Base-by-base conservation (phyloP, 37 sponge, comb jelly and placozoan species). In the Spongilla lacustris region DNA sequence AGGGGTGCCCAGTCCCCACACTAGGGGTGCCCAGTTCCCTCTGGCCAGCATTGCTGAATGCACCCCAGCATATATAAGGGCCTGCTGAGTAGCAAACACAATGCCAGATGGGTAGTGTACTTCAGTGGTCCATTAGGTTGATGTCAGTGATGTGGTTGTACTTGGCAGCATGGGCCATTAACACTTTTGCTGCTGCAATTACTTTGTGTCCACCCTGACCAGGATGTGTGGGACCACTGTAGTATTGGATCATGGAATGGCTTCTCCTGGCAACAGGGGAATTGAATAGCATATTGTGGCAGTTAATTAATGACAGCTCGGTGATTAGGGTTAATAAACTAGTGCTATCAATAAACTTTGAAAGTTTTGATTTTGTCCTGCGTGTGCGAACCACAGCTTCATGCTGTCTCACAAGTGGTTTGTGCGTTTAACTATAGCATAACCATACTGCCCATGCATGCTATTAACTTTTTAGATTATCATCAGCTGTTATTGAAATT, bases 121-220 rank as follows among this genome's bases (percentile, higher is more conserved):
- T 85, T 89, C 95, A 97, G 79, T 97, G 92, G 80, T 95, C 98
- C 69, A 97, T 86, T 68, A 93, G 69, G 87, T 97, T 97, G 83
- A 91, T 87, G 48, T 95, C 94, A 9, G 96, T 95, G 76, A 81
- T 30, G 81, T 91, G 92, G 83, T 97, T 97, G 98, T 97, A 97
- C 69, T 97, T 95, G 17, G 92, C 93, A 13, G 94, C 75, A 25
- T 93, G 69, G 30, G 91, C 31, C 0, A 97, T 68, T 76, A 81
- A 91, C 0, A 83, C 96, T 79, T 97, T 95, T 34, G 93, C 90
- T 23, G 68, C 88, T 37, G 27, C 83, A 28, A 97, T 86, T 75
- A 76, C 36, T 58, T 93, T 76, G 25, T 93, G 71, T 22, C 83
- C 80, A 30, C 93, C 88, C 41, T 88, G n/a, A n/a, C 87, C 29